phyloP scores from a whole-genome alignment of 2,888 invertebrate genomes.

The Poecilobothrus nobilitatus region DNA sequence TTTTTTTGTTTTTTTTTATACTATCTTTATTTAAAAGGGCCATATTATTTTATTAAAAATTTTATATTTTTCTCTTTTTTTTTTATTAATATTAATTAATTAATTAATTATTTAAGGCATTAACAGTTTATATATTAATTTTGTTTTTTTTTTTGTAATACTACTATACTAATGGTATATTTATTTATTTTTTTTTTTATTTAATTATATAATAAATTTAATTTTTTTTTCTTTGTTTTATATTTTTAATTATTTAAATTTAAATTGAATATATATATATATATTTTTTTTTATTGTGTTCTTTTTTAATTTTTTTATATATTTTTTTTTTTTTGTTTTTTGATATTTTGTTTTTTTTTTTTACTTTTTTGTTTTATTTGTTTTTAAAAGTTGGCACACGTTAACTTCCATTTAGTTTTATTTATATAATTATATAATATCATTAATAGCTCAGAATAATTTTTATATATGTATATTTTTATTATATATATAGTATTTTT shows the following conservation, averaged over 20 bases:
- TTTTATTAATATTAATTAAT: too few species aligned
- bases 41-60: background rate
- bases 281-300: slow-evolving; percentile 20
- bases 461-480: background rate
- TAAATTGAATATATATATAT: slow-evolving; percentile 15
- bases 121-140: background rate
- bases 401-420: slow-evolving; percentile 16
- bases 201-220: slow-evolving; percentile 9
- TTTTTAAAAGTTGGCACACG: slow-evolving; percentile 20
- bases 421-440: slow-evolving; percentile 21
- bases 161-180: background rate
- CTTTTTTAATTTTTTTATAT: slow-evolving; percentile 19
- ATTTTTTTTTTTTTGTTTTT: slow-evolving; percentile 17
- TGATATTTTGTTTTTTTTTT: slow-evolving; percentile 12
- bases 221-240: slow-evolving; percentile 15
- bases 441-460: background rate
- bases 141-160: background rate
- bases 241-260: slow-evolving; percentile 16
- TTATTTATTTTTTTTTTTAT: slow-evolving; percentile 2
- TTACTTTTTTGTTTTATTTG: slow-evolving; percentile 30
- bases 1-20: background rate
- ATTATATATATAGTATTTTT: background rate
- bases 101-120: background rate
- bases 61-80: too few species aligned
- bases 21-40: background rate